A percentile compares a stretch with the other conserved stretches of the same genome.
Evolutionary conservation across 2,113 vertebrate genomes (phyloP).

Genomic region (Gallinago paraguaiae): DNA sequence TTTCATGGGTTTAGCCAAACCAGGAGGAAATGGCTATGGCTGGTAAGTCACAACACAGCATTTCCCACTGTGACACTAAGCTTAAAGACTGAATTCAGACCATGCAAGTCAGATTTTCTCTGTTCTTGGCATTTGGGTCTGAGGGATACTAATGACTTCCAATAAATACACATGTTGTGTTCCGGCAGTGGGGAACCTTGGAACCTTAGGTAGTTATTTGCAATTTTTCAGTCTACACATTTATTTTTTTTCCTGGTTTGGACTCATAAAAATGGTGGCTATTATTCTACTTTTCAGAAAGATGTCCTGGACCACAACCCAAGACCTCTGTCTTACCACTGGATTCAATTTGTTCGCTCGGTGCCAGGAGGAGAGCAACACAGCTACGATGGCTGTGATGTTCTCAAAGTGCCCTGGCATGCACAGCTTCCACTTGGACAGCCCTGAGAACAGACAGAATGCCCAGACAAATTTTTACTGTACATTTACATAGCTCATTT

Average conservation of each 20-base stretch:
- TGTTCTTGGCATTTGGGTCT: not conserved
- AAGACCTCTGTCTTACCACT: not conserved
- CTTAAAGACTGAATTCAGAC: not conserved
- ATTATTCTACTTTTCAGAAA: not conserved
- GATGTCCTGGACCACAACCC: not conserved
- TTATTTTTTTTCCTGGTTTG: not conserved
- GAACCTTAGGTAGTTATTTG: not conserved
- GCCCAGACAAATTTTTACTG: not conserved
- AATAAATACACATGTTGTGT: not conserved
- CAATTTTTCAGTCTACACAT: slow-evolving; percentile 21
- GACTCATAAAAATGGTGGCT: not conserved
- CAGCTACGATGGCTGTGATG: not conserved
- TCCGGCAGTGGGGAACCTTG: not conserved
- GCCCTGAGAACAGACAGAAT: not conserved
- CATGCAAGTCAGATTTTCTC: not conserved
- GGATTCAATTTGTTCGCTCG: not conserved
- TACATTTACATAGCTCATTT: slow-evolving; percentile 4
- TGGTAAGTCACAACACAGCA: not conserved
- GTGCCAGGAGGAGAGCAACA: not conserved
- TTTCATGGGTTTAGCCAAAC: not conserved
- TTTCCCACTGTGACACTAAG: not conserved
- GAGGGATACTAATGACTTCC: not conserved
- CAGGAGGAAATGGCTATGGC: not conserved
- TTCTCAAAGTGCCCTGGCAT: not conserved
- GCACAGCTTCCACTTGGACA: not conserved